Conservation (phyloP, 2,888 invertebrate species). For the Oscheius sp. region DNA sequence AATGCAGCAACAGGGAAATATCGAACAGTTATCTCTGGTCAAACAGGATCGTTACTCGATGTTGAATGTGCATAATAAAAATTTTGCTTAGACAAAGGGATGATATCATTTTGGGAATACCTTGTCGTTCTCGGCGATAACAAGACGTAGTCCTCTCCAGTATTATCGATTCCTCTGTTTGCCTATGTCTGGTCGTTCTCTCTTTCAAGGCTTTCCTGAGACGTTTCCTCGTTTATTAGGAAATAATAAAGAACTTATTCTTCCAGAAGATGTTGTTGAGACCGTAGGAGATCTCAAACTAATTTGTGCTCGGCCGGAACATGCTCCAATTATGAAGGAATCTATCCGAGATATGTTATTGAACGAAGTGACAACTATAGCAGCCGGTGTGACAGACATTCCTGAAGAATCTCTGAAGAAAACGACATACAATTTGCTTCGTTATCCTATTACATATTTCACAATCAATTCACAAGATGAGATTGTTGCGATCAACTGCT, state of each 20-base stretch:
- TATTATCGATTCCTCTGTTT: too few species aligned
- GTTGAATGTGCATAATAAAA: too few species aligned
- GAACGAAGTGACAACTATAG: not conserved
- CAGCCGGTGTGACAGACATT: not conserved
- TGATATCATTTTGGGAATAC: too few species aligned
- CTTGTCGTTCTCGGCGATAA: too few species aligned
- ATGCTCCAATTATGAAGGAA: not conserved
- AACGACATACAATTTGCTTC: not conserved
- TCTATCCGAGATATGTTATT: not conserved
- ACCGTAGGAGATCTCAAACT: constrained; percentile 1
- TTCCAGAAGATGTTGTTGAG: not conserved
- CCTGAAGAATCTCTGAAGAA: not conserved
- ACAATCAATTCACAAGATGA: not conserved
- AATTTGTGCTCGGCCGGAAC: not conserved
- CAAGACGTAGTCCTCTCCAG: too few species aligned
- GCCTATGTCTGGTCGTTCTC: not conserved
- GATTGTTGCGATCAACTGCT: not conserved
- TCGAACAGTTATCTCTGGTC: too few species aligned
- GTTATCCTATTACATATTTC: not conserved
- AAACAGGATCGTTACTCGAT: too few species aligned
- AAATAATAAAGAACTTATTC: not conserved
- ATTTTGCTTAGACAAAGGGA: too few species aligned
- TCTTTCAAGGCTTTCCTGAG: not conserved
- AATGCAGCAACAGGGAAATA: too few species aligned
- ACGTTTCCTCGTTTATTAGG: not conserved